Conservation (phyloP, 2,113 vertebrate genomes). For the Turdus rufiventris region DNA sequence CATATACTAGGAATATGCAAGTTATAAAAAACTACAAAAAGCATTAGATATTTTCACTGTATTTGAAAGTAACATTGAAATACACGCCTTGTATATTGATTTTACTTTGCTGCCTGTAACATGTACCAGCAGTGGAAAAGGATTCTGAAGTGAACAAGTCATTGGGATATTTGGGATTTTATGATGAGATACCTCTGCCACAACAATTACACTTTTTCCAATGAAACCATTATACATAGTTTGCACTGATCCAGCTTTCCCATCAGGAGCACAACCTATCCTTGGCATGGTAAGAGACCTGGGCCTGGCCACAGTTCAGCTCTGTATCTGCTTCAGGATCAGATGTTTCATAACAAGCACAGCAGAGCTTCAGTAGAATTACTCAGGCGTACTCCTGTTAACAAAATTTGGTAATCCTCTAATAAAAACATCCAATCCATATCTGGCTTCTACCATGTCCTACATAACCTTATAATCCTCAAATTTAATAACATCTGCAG, state of each 20-base stretch:
- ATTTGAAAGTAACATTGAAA: background rate
- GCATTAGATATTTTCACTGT: background rate
- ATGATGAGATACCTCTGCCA: background rate
- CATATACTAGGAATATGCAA: background rate
- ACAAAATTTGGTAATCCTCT: conserved; percentile 61
- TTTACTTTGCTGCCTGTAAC: background rate
- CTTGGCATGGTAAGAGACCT: background rate
- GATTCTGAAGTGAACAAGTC: background rate
- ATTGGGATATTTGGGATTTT: background rate
- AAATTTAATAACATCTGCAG: conserved; percentile 62
- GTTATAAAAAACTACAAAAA: background rate
- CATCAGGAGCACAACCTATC: accelerated
- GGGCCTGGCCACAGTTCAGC: background rate
- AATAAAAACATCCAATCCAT: conserved; percentile 58
- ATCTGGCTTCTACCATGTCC: conserved; percentile 21
- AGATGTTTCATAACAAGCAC: conserved; percentile 30
- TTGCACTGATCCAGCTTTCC: background rate
- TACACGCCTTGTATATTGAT: background rate
- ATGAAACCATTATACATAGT: background rate
- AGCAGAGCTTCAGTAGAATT: conserved; percentile 28
- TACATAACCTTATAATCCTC: conserved; percentile 63
- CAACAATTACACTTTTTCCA: background rate
- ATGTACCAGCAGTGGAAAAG: background rate
- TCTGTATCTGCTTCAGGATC: background rate
- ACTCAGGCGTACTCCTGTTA: conserved; percentile 6